Base-by-base conservation (phyloP, 2,888 invertebrate species). In the Hirtodrosophila alboralis region DNA sequence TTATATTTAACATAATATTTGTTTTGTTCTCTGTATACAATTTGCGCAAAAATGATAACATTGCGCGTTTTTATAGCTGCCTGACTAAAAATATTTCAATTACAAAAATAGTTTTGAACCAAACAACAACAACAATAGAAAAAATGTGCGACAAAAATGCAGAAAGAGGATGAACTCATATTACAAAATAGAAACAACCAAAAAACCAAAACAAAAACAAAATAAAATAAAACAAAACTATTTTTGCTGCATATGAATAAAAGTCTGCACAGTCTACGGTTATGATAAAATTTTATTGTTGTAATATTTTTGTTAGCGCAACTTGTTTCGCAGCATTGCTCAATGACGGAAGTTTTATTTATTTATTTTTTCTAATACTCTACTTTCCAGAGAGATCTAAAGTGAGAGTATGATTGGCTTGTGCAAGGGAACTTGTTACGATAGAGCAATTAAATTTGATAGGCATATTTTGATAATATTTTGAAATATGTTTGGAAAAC, bases 201-300 rank as follows among this genome's bases (percentile, higher is more conserved):
- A 12, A 6, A 61, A 26, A 59, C 12, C 16, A 6, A 16, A 31
- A 38, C 10, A 28, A 41, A 27, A 47, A 31, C 12, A 58, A 43
- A 28, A 30, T 14, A 30, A 33, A 47, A 49, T 41, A 38, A 44
- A 49, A 45, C 31, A 57, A 64, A 45, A 47, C 43, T 26, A n/a
- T 44, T 40, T 27, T 26, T n/a, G 34, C 23, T 52, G 23, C 57
- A 44, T 31, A 54, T 49, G 57, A 49, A 36, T 23, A 43, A 31
- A 43, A 27, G 33, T 31, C 58, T 36, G 33, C 31, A 44, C 44
- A 43, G 57, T 74, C 45, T 49, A 23, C 36, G 34, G 14, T 18
- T 57, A 69, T 69, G 68, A 75, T 81, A 72, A 63, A 69, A 81
- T 83, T 85, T 80, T 80, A 85, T 85, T 80, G 85, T 78, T 75